Percentiles rank a stretch among this genome's conserved stretches.
Conservation (phyloP, 2,888 invertebrate species). For the Peribatodes rhomboidaria region DNA sequence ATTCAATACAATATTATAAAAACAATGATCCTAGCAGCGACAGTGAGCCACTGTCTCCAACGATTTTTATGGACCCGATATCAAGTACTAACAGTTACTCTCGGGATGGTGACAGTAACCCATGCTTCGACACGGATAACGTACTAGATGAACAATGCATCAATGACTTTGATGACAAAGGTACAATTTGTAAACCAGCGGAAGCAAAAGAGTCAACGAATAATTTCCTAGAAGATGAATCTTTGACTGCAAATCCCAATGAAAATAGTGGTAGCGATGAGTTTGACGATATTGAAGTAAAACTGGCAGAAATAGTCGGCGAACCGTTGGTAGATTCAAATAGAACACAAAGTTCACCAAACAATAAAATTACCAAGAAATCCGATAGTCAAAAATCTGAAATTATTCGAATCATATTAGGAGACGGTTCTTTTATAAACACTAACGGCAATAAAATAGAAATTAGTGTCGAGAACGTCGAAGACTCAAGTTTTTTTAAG, state of each 20-base stretch:
- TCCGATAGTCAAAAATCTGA: conserved; percentile 3
- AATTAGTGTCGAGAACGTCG: not conserved
- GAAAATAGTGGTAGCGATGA: not conserved
- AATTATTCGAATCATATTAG: not conserved
- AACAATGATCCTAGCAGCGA: not conserved
- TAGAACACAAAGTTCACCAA: not conserved
- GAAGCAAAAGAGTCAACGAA: not conserved
- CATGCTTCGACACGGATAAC: not conserved
- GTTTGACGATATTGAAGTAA: conserved; percentile 16
- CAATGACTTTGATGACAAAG: not conserved
- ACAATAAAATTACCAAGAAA: not conserved
- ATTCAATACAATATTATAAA: not conserved
- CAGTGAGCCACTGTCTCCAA: not conserved
- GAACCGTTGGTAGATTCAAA: not conserved
- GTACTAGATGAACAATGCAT: not conserved
- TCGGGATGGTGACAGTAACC: not conserved
- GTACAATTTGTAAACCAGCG: not conserved
- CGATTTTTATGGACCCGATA: not conserved
- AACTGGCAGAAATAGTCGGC: conserved; percentile 14
- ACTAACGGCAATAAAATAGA: not conserved
- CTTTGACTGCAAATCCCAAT: not conserved
- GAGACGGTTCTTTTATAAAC: not conserved
- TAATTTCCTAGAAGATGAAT: not conserved
- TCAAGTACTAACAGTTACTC: not conserved
- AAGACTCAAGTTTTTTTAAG: not conserved